Base-by-base conservation (phyloP, 2,888 invertebrate genomes). In the Sinhomidia bicolor region DNA sequence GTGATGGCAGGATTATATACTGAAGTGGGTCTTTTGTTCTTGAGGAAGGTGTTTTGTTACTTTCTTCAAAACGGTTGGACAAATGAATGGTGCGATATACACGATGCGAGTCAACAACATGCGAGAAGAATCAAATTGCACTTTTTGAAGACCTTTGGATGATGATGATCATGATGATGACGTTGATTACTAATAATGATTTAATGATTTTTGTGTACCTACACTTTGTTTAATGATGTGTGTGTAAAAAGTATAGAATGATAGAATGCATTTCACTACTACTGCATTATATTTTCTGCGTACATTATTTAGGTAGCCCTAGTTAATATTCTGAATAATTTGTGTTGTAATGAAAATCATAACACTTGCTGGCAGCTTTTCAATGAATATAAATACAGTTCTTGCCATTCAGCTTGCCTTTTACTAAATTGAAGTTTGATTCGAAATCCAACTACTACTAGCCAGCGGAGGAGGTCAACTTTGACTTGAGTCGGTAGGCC, bases 321-420 rank as follows among this genome's bases (percentile, higher is more conserved):
- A 47, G 6, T 47, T 9, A 74, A 74, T 41, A 23, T 78, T 51
- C n/a, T 57, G 54, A 80, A 80, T 60, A 81, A 81, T 74, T 47
- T 65, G 51, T 62, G 36, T 26, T 65, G 68, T 80, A 57, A 89
- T 76, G 60, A 71, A 60, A 68, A 89, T 79, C 78, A 65, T 36
- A 88, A 85, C 81, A 83, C 68, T 71, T 76, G 65, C 81, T 81
- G 81, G 65, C 81, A 81, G 65, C 44, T 14, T 51, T 51, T 78
- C 78, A 78, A 54, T 54, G 51, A 76, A 23, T 6, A 20, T 26
- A 10, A 5, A 65, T 6, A 65, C 29, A n/a, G n/a, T 36, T 36
- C 3, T 36, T 36, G 10, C n/a, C 29, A 29, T 12, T 14, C 23
- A 14, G 65, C 65, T 65, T 2, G 65, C 4, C n/a, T 65, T 65